Conservation (phyloP, 2,888 invertebrate genomes). For the Protonemura montana region DNA sequence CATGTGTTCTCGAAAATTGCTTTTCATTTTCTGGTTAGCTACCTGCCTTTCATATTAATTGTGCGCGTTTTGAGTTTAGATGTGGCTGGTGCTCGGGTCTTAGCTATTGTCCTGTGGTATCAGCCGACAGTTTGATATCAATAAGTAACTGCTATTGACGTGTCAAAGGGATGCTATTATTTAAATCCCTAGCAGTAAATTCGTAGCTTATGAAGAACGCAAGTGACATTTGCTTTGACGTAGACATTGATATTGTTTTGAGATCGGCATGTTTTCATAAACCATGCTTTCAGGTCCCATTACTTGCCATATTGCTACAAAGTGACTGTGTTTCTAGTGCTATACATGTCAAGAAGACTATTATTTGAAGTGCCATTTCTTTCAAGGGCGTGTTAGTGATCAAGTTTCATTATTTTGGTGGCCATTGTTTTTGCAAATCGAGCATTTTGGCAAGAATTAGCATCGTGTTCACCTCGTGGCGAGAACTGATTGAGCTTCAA, state of each 20-base stretch:
- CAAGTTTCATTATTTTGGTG: neutral
- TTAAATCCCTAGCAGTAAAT: neutral
- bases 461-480: conserved; percentile 47
- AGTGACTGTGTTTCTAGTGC: neutral
- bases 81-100: conserved; percentile 7
- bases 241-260: conserved; percentile 18
- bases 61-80: neutral
- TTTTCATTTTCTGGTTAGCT: neutral
- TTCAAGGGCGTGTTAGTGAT: neutral
- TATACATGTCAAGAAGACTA: neutral
- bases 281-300: conserved; percentile 47
- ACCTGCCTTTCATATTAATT: neutral
- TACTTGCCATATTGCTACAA: conserved; percentile 46
- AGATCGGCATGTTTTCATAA: conserved; percentile 26
- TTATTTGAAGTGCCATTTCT: neutral
- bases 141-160: conserved; percentile 27
- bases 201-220: neutral
- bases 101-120: conserved; percentile 12
- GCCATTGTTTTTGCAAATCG: neutral
- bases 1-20: neutral
- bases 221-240: neutral
- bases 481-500: conserved; percentile 43
- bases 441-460: neutral
- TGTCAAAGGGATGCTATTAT: conserved; percentile 19
- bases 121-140: conserved; percentile 14